Conservation (phyloP, 2,888 invertebrate species). For the Troides helena region DNA sequence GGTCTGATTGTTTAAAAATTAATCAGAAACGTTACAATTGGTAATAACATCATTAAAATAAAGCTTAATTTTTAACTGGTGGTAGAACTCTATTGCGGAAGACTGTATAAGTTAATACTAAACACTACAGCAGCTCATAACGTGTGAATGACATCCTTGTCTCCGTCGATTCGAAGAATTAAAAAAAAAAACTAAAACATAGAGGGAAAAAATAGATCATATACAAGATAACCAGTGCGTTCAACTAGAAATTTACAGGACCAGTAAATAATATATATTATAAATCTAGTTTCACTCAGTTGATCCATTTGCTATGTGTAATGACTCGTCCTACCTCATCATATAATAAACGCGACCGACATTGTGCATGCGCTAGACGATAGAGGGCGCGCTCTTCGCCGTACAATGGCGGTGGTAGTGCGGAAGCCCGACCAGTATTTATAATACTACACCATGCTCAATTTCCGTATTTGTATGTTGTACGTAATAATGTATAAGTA, state of each 20-base stretch:
- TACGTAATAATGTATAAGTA: slow-evolving; percentile 67
- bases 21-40: background rate
- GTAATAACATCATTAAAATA: background rate
- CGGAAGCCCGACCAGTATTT: slow-evolving; percentile 56
- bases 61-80: background rate
- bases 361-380: slow-evolving; percentile 21
- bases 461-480: slow-evolving; percentile 75
- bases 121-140: no score
- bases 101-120: no score
- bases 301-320: slow-evolving; percentile 18
- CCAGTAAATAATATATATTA: slow-evolving; percentile 25
- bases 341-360: background rate
- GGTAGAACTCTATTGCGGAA: no score
- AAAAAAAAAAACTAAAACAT: no score
- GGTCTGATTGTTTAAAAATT: background rate
- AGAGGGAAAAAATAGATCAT: no score
- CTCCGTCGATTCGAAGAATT: no score
- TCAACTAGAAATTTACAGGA: slow-evolving; percentile 22
- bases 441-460: slow-evolving; percentile 72
- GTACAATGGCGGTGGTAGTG: slow-evolving; percentile 33
- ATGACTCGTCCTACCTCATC: slow-evolving; percentile 3
- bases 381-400: slow-evolving; percentile 33
- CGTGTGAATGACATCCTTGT: no score
- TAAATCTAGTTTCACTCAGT: slow-evolving; percentile 19
- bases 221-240: slow-evolving; percentile 17